Conservation (phyloP, 2,888 invertebrate genomes). For the Pseudanteris insignis region DNA sequence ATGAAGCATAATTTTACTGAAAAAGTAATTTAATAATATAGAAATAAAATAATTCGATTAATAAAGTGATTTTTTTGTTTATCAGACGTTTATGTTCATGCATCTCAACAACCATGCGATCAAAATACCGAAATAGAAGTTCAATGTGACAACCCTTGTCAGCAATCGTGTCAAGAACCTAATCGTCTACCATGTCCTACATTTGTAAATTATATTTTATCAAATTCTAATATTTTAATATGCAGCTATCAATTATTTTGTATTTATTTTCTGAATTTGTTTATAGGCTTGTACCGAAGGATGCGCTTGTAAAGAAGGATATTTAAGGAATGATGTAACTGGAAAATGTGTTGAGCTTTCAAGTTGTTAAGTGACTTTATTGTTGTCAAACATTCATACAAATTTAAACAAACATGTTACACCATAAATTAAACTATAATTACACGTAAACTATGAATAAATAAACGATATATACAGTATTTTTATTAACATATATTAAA, state of each 20-base stretch:
- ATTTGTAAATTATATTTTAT: slow-evolving; percentile 19
- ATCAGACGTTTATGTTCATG: background rate
- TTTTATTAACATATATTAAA: background rate
- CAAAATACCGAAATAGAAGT: slow-evolving; percentile 1
- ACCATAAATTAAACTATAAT: too few species aligned
- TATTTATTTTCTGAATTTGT: too few species aligned
- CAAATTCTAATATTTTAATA: too few species aligned
- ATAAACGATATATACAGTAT: background rate
- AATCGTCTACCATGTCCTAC: slow-evolving; percentile 18
- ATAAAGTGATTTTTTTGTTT: too few species aligned
- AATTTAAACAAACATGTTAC: too few species aligned
- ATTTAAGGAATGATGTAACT: slow-evolving; percentile 4
- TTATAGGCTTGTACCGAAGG: slow-evolving; percentile 21
- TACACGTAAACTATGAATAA: too few species aligned
- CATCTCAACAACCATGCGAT: slow-evolving; percentile 2
- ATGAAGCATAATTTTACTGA: too few species aligned
- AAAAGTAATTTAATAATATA: too few species aligned
- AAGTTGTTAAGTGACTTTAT: background rate
- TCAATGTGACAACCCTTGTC: slow-evolving; percentile 15
- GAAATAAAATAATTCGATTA: too few species aligned
- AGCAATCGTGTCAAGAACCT: slow-evolving; percentile 11
- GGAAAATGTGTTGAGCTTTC: background rate
- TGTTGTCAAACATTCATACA: too few species aligned
- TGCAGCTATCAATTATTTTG: background rate
- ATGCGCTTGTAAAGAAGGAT: slow-evolving; percentile 20